Evolutionary conservation across 2,888 invertebrate species (phyloP).

Genomic region (Trichopria drosophilae): DNA sequence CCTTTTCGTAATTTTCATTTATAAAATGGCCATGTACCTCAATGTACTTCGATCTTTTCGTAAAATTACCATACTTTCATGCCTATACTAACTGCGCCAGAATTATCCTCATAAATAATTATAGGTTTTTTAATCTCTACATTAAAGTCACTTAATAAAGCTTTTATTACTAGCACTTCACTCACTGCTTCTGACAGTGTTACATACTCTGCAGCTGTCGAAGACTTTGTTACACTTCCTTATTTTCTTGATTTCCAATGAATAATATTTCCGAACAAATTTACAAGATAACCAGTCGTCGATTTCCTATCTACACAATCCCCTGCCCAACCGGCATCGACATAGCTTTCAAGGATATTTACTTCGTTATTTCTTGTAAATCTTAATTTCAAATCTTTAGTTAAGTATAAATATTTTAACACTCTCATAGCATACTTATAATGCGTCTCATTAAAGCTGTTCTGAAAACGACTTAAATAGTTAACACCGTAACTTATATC

Average conservation of each 20-base stretch:
- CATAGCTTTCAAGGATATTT: constrained; percentile 5
- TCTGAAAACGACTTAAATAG: constrained; percentile 26
- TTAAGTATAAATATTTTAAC: constrained; percentile 19
- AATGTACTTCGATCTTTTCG: constrained; percentile 21
- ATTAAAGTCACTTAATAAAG: constrained; percentile 13
- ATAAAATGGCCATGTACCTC: constrained; percentile 11
- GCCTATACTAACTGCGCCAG: constrained; percentile 24
- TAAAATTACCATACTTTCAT: constrained; percentile 30
- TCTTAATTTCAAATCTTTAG: constrained; percentile 23
- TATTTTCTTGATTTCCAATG: constrained; percentile 33
- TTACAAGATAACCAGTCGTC: constrained; percentile 6
- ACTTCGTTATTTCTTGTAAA: not conserved
- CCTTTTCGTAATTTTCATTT: constrained; percentile 16
- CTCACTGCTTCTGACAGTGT: constrained; percentile 29
- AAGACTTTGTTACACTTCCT: constrained; percentile 30
- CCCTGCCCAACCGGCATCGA: constrained; percentile 15
- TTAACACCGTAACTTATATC: constrained; percentile 29
- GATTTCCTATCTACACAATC: constrained; percentile 1
- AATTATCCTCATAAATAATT: constrained; percentile 27
- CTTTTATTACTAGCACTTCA: constrained; percentile 20
- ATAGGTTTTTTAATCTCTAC: constrained; percentile 17
- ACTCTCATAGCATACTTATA: constrained; percentile 19
- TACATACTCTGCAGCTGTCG: constrained; percentile 33
- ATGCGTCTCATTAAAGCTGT: constrained; percentile 18
- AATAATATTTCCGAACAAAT: constrained; percentile 27